These are phyloP conservation scores for Albula goreensis DNA, from an alignment of 2,113 vertebrate species.

Conservation along the genomic window DNA sequence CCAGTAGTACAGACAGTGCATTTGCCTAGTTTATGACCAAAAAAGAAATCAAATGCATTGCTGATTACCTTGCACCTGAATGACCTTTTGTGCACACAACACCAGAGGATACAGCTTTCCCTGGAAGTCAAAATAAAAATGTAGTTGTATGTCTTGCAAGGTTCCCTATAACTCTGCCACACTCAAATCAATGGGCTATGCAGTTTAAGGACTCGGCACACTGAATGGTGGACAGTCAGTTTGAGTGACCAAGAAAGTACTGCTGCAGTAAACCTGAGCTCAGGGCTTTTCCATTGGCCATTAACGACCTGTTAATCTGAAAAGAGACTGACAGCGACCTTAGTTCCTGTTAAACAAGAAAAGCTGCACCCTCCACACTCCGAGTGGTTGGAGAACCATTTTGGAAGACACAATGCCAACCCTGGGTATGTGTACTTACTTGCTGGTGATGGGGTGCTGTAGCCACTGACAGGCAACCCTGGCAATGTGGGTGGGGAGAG, in stretches of 20 bases:
- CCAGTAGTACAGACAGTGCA: no score
- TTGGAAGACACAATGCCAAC: no score
- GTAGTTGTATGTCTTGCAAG: not conserved
- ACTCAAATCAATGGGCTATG: no score
- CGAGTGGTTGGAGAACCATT: not conserved
- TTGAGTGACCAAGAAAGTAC: not conserved
- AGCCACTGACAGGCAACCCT: constrained; percentile 87
- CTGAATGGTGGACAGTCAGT: no score
- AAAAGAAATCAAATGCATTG: no score
- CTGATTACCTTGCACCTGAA: no score
- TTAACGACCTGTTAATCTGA: not conserved
- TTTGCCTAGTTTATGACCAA: no score
- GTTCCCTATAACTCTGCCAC: no score
- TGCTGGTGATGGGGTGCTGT: constrained; percentile 94
- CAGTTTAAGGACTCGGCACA: no score
- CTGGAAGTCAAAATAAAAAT: not conserved
- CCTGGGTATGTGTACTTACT: constrained; percentile 80
- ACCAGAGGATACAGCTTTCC: no score
- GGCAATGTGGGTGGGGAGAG: constrained; percentile 85
- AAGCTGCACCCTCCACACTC: no score
- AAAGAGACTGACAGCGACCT: not conserved
- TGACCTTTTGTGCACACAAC: no score
- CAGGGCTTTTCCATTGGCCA: not conserved
- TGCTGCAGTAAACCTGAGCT: not conserved
- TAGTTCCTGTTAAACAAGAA: not conserved